Evolutionary conservation across 92 coral and sea anemone genomes (phyloP).

Genomic region (Chrysogorgia sp.): DNA sequence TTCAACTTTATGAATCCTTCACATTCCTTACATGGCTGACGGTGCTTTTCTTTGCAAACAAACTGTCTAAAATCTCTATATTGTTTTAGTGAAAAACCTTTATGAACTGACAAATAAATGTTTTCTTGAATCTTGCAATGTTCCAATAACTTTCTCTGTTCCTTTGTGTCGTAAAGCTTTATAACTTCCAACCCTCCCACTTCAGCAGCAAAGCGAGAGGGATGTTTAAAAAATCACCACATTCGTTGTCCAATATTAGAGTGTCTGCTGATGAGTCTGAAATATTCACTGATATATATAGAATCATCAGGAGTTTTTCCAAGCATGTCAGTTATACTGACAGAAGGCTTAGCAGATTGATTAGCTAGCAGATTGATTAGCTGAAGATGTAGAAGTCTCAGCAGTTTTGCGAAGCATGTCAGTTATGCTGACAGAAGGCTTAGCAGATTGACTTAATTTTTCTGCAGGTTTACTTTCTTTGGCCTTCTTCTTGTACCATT

Average conservation of each 20-base stretch:
- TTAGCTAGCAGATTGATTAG: too few species aligned
- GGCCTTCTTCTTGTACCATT: conserved; percentile 37
- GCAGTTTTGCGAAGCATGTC: conserved; percentile 14
- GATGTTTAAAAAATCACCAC: too few species aligned
- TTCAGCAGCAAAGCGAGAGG: too few species aligned
- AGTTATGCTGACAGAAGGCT: background rate
- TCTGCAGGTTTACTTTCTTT: background rate
- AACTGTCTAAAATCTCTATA: conserved; percentile 27
- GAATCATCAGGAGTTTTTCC: too few species aligned
- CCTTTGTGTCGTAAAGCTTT: too few species aligned
- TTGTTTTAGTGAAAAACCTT: conserved; percentile 36
- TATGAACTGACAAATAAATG: conserved; percentile 35
- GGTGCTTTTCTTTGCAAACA: conserved; percentile 26
- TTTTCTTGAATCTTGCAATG: conserved; percentile 32
- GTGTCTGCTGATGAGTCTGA: too few species aligned
- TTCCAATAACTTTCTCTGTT: conserved; percentile 34
- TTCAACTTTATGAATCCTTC: conserved; percentile 35
- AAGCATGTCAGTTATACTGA: too few species aligned
- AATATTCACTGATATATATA: too few species aligned
- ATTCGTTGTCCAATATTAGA: too few species aligned
- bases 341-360: too few species aligned
- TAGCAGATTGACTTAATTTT: background rate
- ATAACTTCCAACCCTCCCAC: too few species aligned
- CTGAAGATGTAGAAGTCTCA: background rate
- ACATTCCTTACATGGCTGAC: conserved; percentile 27